phyloP scores from a whole-genome alignment of 2,797 vertebrate species.

The Dermochelys coriacea region DNA sequence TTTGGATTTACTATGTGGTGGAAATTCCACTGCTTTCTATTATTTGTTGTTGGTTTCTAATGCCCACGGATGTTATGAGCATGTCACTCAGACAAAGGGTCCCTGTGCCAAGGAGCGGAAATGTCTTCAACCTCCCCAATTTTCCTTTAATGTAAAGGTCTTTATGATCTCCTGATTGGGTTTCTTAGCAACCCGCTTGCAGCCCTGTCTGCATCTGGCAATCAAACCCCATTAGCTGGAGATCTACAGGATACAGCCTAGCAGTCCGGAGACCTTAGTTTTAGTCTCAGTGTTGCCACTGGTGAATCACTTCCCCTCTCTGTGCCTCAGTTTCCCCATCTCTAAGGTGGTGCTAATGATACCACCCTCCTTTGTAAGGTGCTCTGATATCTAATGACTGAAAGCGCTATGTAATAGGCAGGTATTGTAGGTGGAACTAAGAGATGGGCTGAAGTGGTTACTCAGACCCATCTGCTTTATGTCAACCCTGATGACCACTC shows the following conservation, averaged over 20 bases:
- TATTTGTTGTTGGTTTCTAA: no score
- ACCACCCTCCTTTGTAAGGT: no score
- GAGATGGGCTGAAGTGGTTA: neutral
- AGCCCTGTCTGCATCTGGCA: neutral
- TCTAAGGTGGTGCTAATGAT: neutral
- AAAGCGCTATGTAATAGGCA: neutral
- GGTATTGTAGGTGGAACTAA: neutral
- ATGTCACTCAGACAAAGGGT: no score
- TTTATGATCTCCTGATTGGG: neutral
- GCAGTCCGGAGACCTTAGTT: neutral
- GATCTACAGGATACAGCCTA: neutral
- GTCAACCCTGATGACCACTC: no score
- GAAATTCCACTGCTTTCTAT: neutral
- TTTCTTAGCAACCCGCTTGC: neutral
- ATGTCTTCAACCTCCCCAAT: neutral
- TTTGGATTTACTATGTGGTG: neutral
- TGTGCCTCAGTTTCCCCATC: neutral
- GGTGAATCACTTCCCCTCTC: neutral
- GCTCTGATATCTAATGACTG: no score
- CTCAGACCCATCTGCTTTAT: neutral
- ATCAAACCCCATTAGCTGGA: neutral
- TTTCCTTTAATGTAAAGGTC: no score
- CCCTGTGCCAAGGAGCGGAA: no score
- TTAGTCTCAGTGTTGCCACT: neutral
- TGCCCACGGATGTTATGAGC: no score